phyloP scores from a whole-genome alignment of 2,888 invertebrate genomes.

The Odontothrips loti region DNA sequence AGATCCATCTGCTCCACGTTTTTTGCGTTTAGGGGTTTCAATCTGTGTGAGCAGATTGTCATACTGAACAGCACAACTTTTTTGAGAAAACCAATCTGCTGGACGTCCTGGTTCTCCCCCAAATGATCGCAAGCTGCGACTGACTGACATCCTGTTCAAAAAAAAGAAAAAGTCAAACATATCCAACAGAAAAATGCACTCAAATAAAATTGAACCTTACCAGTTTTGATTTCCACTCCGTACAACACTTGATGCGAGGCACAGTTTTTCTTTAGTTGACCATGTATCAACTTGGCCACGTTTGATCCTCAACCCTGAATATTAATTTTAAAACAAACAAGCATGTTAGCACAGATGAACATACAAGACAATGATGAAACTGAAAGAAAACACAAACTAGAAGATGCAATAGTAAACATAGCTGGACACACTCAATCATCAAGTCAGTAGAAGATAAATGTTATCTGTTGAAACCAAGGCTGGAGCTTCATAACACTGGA shows the following conservation, averaged over 20 bases:
- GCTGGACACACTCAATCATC: too few relatives aligned
- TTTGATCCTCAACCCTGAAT: background rate
- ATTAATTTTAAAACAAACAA: background rate
- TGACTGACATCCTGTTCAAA: conserved; percentile 70
- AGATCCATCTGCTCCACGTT: conserved; percentile 58
- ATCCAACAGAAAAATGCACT: background rate
- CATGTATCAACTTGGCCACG: conserved; percentile 63
- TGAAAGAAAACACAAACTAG: background rate
- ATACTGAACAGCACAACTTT: conserved; percentile 87
- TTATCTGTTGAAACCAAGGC: too few relatives aligned
- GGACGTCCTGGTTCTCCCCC: conserved; percentile 67
- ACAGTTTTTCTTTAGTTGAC: conserved; percentile 79
- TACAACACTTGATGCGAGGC: conserved; percentile 78
- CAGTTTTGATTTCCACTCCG: conserved; percentile 85
- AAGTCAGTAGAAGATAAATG: too few relatives aligned
- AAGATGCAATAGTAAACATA: too few relatives aligned
- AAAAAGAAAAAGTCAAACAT: conserved; percentile 10
- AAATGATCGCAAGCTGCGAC: conserved; percentile 70
- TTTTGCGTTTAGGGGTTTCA: conserved; percentile 81
- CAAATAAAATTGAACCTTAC: conserved; percentile 41
- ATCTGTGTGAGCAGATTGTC: conserved; percentile 73
- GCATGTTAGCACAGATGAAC: background rate
- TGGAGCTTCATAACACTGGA: too few relatives aligned
- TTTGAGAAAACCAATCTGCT: conserved; percentile 84
- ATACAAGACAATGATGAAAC: background rate